These are phyloP conservation scores for Pachyrhynchus sulphureomaculatus DNA, from an alignment of 1,140 invertebrate species.

Conservation along the genomic window DNA sequence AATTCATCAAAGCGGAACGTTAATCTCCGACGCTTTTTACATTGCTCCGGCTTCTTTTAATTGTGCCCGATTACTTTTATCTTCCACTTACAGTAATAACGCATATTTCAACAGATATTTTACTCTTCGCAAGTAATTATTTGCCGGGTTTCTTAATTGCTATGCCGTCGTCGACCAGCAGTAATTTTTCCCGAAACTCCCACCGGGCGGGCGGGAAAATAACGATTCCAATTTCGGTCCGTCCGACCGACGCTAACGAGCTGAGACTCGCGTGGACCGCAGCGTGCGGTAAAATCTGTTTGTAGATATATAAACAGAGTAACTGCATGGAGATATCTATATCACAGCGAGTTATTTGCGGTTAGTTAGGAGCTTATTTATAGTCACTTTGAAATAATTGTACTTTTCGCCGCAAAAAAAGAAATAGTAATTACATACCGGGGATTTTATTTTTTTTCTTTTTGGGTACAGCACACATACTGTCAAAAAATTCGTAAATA, in stretches of 20 bases:
- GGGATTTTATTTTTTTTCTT: too few relatives aligned
- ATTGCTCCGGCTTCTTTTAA: not conserved
- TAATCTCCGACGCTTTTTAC: too few relatives aligned
- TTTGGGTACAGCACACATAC: too few relatives aligned
- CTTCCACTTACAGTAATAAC: constrained; percentile 7
- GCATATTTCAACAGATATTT: constrained; percentile 7
- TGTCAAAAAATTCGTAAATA: too few relatives aligned
- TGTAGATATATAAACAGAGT: constrained; percentile 1
- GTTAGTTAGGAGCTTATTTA: not conserved
- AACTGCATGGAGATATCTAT: constrained; percentile 15
- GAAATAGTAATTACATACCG: too few relatives aligned
- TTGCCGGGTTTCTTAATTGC: constrained; percentile 25
- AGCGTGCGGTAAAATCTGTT: constrained; percentile 18
- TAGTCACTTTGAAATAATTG: too few relatives aligned
- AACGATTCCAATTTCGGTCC: constrained; percentile 30
- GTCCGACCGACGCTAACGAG: constrained; percentile 24
- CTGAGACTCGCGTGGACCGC: constrained; percentile 20
- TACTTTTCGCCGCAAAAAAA: too few relatives aligned
- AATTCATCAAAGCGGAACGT: too few relatives aligned
- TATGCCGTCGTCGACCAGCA: constrained; percentile 9
- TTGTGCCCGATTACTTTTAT: constrained; percentile 6
- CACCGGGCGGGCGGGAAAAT: constrained; percentile 5
- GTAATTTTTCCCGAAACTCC: constrained; percentile 1
- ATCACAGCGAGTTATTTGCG: constrained; percentile 11
- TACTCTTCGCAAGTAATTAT: constrained; percentile 18